A percentile compares a stretch with the other conserved stretches of the same genome.
These are phyloP conservation scores for Gorsachius goisagi DNA, from an alignment of 2,113 vertebrate genomes.

Conservation along the genomic window DNA sequence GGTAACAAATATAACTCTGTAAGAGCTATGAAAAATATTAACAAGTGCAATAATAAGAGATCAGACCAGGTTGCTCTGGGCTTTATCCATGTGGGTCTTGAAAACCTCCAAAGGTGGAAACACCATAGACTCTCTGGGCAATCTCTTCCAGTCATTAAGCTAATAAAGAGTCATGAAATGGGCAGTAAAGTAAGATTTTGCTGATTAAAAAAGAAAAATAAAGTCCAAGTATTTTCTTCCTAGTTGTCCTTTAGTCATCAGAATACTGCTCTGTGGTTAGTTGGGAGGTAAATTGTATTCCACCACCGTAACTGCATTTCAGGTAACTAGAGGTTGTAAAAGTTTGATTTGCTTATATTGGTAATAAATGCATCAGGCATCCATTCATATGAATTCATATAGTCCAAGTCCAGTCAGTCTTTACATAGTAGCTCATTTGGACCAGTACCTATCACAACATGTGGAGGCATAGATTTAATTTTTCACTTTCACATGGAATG, in stretches of 20 bases:
- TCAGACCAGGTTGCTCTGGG: not conserved
- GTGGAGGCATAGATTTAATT: not conserved
- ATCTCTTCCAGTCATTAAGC: not conserved
- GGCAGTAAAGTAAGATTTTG: not conserved
- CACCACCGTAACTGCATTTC: not conserved
- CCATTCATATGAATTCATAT: not conserved
- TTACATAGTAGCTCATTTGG: not conserved
- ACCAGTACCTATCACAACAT: not conserved
- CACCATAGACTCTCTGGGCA: not conserved
- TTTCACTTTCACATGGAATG: not conserved
- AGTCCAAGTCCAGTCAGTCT: not conserved
- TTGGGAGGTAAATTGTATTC: not conserved
- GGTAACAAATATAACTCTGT: not conserved
- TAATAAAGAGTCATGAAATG: not conserved
- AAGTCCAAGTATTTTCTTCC: not conserved
- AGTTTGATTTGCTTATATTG: not conserved
- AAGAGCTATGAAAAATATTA: not conserved
- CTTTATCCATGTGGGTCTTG: not conserved
- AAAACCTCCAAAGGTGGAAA: not conserved
- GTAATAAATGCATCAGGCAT: not conserved
- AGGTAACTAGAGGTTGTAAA: not conserved
- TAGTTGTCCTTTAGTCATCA: not conserved
- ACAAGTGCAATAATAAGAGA: not conserved
- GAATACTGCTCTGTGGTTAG: not conserved
- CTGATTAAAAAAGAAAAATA: not conserved